Percentiles rank a stretch among this genome's conserved stretches.
Conservation (phyloP, 1,140 invertebrate genomes). For the Heliconius eleuchia region DNA sequence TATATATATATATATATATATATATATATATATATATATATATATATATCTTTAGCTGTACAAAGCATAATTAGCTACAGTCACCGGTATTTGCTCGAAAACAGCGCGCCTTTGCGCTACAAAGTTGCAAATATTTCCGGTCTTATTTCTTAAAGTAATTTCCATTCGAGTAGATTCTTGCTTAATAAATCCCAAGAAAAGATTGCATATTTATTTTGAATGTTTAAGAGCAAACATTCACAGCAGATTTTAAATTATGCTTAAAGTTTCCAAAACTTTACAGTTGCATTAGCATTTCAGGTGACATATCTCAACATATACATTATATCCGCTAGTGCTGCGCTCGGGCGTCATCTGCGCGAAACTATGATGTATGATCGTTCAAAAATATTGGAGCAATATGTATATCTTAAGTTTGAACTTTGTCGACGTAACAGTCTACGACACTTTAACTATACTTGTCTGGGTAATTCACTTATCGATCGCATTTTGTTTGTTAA, state of each 20-base stretch:
- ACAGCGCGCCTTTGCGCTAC: constrained; percentile 4
- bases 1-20: no score
- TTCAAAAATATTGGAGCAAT: constrained; percentile 31
- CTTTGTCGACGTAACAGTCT: constrained; percentile 31
- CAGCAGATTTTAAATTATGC: constrained; percentile 45
- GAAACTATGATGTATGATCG: constrained; percentile 34
- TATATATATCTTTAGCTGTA: neutral
- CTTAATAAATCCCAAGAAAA: constrained; percentile 39
- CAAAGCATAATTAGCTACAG: neutral
- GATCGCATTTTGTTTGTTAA: no score
- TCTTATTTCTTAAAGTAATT: constrained; percentile 21
- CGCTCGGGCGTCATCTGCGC: constrained; percentile 35
- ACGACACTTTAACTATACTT: constrained; percentile 5
- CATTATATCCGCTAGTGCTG: constrained; percentile 36
- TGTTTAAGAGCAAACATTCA: constrained; percentile 49
- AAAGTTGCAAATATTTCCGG: constrained; percentile 13
- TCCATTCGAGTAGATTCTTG: constrained; percentile 30
- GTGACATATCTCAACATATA: constrained; percentile 45
- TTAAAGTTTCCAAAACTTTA: constrained; percentile 48
- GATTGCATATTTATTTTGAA: constrained; percentile 51
- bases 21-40: no score
- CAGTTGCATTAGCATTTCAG: constrained; percentile 49
- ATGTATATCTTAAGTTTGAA: constrained; percentile 29
- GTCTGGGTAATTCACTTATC: neutral
- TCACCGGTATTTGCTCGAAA: constrained; percentile 13